These are phyloP conservation scores for Chrysaora quinquecirrha DNA, from an alignment of 30 jellyfish, hydroid and myxozoan species.

Conservation along the genomic window DNA sequence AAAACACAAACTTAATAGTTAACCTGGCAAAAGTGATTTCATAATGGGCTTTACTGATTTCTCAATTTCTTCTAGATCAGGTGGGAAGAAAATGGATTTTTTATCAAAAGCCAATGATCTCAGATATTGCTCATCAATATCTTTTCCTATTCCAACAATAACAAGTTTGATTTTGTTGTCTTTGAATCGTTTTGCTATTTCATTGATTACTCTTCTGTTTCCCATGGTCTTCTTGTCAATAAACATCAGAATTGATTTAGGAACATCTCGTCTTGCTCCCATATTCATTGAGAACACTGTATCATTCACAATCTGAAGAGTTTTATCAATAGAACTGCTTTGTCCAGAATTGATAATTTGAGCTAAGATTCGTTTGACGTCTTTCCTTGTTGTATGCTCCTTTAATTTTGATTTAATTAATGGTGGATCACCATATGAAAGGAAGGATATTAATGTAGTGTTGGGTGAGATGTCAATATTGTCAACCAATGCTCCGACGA, in stretches of 20 bases:
- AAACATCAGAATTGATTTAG: slow-evolving; percentile 68
- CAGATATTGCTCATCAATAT: slow-evolving; percentile 6
- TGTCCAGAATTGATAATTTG: slow-evolving; percentile 13
- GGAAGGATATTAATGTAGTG: slow-evolving; percentile 56
- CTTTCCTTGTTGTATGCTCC: neutral
- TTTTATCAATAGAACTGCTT: slow-evolving; percentile 30
- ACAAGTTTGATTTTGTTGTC: slow-evolving; percentile 45
- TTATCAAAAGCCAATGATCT: slow-evolving; percentile 25
- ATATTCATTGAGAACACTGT: slow-evolving; percentile 15
- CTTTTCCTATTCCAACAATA: slow-evolving; percentile 61
- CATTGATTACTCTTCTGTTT: slow-evolving; percentile 1
- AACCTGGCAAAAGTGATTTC: slow-evolving; percentile 63
- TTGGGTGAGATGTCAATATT: slow-evolving; percentile 33
- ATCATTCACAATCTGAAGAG: slow-evolving; percentile 53
- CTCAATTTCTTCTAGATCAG: slow-evolving; percentile 28
- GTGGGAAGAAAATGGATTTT: slow-evolving; percentile 23
- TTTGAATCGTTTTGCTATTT: slow-evolving; percentile 21
- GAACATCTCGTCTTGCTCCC: slow-evolving; percentile 65
- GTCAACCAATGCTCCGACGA: slow-evolving; percentile 36
- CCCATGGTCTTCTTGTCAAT: slow-evolving; percentile 30
- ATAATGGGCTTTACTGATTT: slow-evolving; percentile 27
- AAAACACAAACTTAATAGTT: neutral
- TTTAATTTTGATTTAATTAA: slow-evolving; percentile 34
- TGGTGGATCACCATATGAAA: slow-evolving; percentile 43
- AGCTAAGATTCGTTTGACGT: neutral